phyloP scores from a whole-genome alignment of 2,888 invertebrate species.

The Drosophila sordidapex region DNA sequence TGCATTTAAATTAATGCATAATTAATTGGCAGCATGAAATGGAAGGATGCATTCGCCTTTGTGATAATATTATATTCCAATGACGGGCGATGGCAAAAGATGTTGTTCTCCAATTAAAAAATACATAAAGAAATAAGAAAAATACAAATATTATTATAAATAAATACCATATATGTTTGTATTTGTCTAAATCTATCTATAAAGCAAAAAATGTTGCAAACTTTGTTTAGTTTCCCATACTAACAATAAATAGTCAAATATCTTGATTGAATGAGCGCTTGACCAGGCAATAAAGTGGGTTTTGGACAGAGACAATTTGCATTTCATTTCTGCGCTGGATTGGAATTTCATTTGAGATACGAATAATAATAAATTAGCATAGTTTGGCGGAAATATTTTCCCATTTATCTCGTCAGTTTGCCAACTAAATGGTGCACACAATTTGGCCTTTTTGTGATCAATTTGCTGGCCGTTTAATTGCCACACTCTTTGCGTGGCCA shows the following conservation, averaged over 20 bases:
- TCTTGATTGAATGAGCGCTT: not conserved
- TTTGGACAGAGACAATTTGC: not conserved
- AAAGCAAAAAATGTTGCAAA: not conserved
- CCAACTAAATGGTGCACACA: conserved; percentile 41
- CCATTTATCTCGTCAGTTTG: conserved; percentile 37
- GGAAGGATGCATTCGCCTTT: conserved; percentile 12
- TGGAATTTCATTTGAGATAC: conserved; percentile 43
- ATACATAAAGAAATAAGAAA: not conserved
- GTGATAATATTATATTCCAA: conserved; percentile 11
- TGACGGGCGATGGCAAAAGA: not conserved
- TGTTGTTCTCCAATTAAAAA: not conserved
- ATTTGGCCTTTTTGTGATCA: conserved; percentile 64
- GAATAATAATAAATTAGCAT: conserved; percentile 72
- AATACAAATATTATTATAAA: not conserved
- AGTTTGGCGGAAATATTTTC: conserved; percentile 28
- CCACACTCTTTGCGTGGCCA: conserved; percentile 35
- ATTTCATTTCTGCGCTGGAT: conserved; percentile 3
- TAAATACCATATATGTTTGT: not conserved
- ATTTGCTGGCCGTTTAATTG: conserved; percentile 64
- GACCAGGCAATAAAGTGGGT: conserved; percentile 1
- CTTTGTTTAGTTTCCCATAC: conserved; percentile 5
- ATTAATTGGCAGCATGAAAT: conserved; percentile 59
- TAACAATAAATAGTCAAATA: conserved; percentile 3
- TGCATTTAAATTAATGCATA: conserved; percentile 68
- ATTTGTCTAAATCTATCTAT: not conserved